These are phyloP conservation scores for Mimumesa dahlbomi DNA, from an alignment of 2,888 invertebrate genomes.

Conservation along the genomic window DNA sequence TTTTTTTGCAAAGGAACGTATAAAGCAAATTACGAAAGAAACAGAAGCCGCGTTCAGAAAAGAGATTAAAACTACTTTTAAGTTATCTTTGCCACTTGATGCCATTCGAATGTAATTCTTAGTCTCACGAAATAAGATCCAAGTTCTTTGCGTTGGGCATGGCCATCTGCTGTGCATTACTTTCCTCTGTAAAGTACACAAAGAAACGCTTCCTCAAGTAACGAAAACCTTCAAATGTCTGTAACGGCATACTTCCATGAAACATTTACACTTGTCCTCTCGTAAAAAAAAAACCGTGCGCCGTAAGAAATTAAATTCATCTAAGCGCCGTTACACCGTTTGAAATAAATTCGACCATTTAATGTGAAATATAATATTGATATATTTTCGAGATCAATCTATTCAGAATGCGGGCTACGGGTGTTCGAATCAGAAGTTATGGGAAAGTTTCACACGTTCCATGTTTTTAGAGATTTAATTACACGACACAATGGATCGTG, in stretches of 20 bases:
- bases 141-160: conserved; percentile 50
- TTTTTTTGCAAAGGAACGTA: conserved; percentile 1
- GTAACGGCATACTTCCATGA: conserved; percentile 44
- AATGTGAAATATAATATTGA: neutral
- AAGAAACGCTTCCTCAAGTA: conserved; percentile 37
- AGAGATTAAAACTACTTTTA: conserved; percentile 47
- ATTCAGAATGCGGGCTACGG: too few species aligned
- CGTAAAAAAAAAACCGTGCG: conserved; percentile 14
- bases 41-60: conserved; percentile 12
- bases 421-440: too few species aligned
- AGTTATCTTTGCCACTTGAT: conserved; percentile 55
- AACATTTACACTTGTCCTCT: conserved; percentile 29
- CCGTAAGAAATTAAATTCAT: neutral
- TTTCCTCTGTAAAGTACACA: conserved; percentile 40
- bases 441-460: too few species aligned
- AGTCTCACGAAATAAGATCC: conserved; percentile 59
- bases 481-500: too few species aligned
- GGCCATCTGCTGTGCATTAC: conserved; percentile 58
- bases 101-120: conserved; percentile 53
- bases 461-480: too few species aligned
- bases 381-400: neutral
- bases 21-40: conserved; percentile 9
- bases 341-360: neutral
- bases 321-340: neutral
- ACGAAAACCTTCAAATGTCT: conserved; percentile 51